Base-by-base conservation (phyloP, 1,140 invertebrate species). In the Hycleus phaleratus region DNA sequence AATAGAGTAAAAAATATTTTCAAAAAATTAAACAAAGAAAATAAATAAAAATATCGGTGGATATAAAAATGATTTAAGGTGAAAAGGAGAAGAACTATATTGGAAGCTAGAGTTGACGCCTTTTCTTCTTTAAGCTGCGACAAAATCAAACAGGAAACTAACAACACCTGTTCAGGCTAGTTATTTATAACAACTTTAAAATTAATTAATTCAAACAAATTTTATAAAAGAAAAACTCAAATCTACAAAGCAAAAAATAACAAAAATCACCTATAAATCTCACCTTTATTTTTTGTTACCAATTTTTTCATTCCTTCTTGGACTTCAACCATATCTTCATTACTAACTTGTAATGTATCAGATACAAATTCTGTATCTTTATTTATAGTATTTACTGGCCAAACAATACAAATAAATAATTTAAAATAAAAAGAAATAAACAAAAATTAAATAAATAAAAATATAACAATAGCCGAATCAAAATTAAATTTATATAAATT, bases 221-320 rank as follows among this genome's bases (percentile, higher is more conserved):
- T 7, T 42, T 11, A n/a, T 9, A 10, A 11, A 10, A 42, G 5
- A n/a, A 42, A 42, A n/a, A 1, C 11, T 39, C 38, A 7, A 7
- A 39, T 39, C 11, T 42, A 42, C 3, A 4, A 42, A 11, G 40
- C 11, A 42, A 42, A 7, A 39, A 39, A 39, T 39, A 39, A n/a
- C 10, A 10, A 26, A 25, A 32, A 32, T 32, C 7, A 32, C 7
- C 32, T 32, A 32, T 2, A 42, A 24, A 24, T 45, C 67, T 80
- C 79, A 73, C 80, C 69, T 47, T 66, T 66, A 18, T 26, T 56
- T 62, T 70, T 68, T 1, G 71, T 52, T 48, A 70, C 51, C 7
- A 86, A 75, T 68, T 82, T 84, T 73, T 81, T 83, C 78, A 86
- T 83, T 60, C 81, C 82, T 66, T 85, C 82, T 64, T 81, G 77